These are phyloP conservation scores for Neoseiulus cucumeris DNA, from an alignment of 1,140 invertebrate species.

Conservation along the genomic window DNA sequence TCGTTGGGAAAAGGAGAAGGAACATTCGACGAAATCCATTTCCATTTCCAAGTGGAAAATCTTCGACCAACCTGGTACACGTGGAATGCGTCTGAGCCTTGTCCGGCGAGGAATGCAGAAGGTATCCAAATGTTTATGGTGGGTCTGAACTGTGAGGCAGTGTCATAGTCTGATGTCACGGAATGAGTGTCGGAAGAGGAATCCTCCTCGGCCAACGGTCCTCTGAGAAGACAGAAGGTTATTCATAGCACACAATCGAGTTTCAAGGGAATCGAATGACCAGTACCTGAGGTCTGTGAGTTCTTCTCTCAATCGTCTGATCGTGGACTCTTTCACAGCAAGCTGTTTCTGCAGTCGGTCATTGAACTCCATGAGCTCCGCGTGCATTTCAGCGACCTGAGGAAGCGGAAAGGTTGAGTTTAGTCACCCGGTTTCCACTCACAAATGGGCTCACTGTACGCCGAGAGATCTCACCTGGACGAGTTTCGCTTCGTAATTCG, in stretches of 20 bases:
- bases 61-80: constrained; percentile 58
- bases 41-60: no score
- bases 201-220: background rate
- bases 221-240: background rate
- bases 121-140: constrained; percentile 76
- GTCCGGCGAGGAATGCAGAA: constrained; percentile 62
- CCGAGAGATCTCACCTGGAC: constrained; percentile 44
- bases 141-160: constrained; percentile 22
- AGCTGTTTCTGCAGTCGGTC: constrained; percentile 38
- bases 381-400: constrained; percentile 84
- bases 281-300: constrained; percentile 40
- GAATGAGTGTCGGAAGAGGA: background rate
- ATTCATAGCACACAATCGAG: constrained; percentile 27
- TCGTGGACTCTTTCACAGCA: constrained; percentile 38
- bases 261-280: constrained; percentile 37
- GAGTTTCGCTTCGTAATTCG: constrained; percentile 66
- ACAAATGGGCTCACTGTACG: constrained; percentile 1
- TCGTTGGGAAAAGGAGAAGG: no score
- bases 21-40: no score
- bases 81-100: constrained; percentile 48
- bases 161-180: constrained; percentile 23
- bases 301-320: constrained; percentile 42
- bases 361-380: constrained; percentile 85
- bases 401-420: background rate
- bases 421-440: no score